Percentiles rank a stretch among this genome's conserved stretches.
phyloP scores from a whole-genome alignment of 2,888 invertebrate genomes.

The Dryobota labecula region DNA sequence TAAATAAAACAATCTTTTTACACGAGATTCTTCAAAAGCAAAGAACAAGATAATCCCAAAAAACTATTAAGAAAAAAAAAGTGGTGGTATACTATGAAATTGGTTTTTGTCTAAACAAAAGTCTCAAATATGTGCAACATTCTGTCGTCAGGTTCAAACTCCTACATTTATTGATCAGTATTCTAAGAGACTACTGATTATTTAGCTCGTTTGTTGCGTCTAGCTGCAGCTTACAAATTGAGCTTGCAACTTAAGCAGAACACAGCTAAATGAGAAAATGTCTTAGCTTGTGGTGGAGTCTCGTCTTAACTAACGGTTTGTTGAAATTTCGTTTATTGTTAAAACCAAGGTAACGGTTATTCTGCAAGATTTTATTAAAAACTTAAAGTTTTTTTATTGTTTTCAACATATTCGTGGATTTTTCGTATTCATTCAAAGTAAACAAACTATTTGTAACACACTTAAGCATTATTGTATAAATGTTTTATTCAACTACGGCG shows the following conservation, averaged over 20 bases:
- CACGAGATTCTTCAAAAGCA: slow-evolving; percentile 27
- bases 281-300: slow-evolving; percentile 46
- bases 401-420: neutral
- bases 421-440: neutral
- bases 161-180: slow-evolving; percentile 23
- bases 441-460: slow-evolving; percentile 14
- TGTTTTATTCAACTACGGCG: slow-evolving; percentile 11
- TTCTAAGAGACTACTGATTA: slow-evolving; percentile 38
- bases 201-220: slow-evolving; percentile 34
- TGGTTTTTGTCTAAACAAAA: neutral
- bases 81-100: neutral
- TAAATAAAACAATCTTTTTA: slow-evolving; percentile 42
- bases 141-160: slow-evolving; percentile 12
- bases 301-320: slow-evolving; percentile 49
- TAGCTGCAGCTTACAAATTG: slow-evolving; percentile 48
- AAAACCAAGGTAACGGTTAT: neutral
- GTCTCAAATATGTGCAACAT: neutral
- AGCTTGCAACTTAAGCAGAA: slow-evolving; percentile 48
- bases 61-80: neutral
- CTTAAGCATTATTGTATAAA: slow-evolving; percentile 8
- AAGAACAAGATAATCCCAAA: neutral
- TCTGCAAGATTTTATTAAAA: neutral
- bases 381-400: neutral
- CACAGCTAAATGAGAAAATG: slow-evolving; percentile 48
- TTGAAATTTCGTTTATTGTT: slow-evolving; percentile 50